Evolutionary conservation across 2,797 vertebrate genomes (phyloP), one percentile per base, ranked within the genome.

Genomic region (Catamblyrhynchus diadema): DNA sequence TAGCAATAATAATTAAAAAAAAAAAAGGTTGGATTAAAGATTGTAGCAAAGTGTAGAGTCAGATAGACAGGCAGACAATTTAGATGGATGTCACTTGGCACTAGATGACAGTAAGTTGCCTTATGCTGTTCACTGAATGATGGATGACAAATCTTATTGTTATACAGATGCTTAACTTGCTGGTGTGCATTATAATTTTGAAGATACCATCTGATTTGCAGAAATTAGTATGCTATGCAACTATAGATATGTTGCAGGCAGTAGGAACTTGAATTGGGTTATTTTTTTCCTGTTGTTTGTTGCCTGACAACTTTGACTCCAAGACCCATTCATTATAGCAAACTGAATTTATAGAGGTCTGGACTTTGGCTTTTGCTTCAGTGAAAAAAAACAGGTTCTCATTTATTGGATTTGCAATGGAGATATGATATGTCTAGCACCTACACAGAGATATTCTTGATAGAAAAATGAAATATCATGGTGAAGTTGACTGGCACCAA

Each of bases 111-210:
- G 82, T 95, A 93, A 97, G 88, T 95, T 96, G 88, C 96, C 96
- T 95, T 95, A 95, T 94, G 88, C 64, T 96, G 72, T 96, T 97
- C 93, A 81, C 88, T 96, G 96, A 97, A 95, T 97, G 95, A 97
- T 96, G 90, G 88, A 97, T 98, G 96, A 95, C 93, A 97, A 97
- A 95, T 91, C 95, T 96, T 94, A 96, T 97, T 97, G 95, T 97
- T 97, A 96, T 96, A 97, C 95, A 98, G 96, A 97, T 97, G 97
- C 94, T 97, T 97, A 97, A 96, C 96, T 97, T 70, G 65, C 41
- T 97, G 94, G 81, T 96, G 73, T 96, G 96, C 86, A 96, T 97
- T 94, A 94, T 97, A 96, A 97, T 98, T 97, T 96, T 97, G 94
- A 97, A 96, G 91, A 96, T 91, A 91, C 86, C 92, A 96, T 95